Evolutionary conservation across 2,113 vertebrate genomes (phyloP).

Genomic region (Okapia johnstoni): DNA sequence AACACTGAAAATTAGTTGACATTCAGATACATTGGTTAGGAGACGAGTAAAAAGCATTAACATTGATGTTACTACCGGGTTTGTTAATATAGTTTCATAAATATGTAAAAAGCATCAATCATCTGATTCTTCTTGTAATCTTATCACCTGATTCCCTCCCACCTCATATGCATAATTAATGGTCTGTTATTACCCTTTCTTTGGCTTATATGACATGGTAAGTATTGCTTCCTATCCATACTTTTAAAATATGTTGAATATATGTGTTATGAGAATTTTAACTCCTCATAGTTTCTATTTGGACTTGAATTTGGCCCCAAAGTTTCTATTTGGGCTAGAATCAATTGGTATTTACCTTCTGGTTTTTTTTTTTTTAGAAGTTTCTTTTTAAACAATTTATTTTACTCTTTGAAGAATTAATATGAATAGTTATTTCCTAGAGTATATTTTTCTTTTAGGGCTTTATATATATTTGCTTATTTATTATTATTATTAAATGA

Average conservation of each 20-base stretch:
- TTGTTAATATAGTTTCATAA: slow-evolving; percentile 1
- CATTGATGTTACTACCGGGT: neutral
- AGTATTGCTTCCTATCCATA: neutral
- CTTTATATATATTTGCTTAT: neutral
- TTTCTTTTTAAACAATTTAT: neutral
- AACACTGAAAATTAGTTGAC: neutral
- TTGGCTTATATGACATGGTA: neutral
- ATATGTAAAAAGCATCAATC: neutral
- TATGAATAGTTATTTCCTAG: neutral
- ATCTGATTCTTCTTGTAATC: neutral
- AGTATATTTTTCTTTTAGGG: neutral
- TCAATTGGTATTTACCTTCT: neutral
- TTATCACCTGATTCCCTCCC: neutral
- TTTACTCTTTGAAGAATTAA: slow-evolving; percentile 12
- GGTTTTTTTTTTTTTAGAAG: neutral
- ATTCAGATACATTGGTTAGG: neutral
- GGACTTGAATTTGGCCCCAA: neutral
- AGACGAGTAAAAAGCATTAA: neutral
- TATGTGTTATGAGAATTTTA: neutral
- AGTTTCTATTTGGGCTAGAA: neutral
- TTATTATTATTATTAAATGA: neutral
- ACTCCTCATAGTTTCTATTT: neutral
- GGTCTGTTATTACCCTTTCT: neutral
- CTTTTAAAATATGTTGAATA: neutral
- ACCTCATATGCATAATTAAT: neutral